phyloP scores from a whole-genome alignment of 2,797 vertebrate species.

The Psittacula derbiana region DNA sequence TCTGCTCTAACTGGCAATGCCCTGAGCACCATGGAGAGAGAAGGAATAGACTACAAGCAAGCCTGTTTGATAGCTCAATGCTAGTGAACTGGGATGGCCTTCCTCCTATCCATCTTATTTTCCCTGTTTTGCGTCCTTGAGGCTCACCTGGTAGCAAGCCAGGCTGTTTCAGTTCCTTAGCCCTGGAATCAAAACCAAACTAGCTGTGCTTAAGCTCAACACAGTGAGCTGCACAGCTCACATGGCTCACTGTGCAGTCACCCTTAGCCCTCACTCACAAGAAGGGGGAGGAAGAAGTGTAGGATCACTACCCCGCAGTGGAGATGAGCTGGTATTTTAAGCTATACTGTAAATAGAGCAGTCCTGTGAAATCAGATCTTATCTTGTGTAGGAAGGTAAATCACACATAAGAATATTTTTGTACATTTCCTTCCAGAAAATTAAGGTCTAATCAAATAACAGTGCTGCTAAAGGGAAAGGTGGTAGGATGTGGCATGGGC shows the following conservation, averaged over 20 bases:
- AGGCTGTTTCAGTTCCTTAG: background rate
- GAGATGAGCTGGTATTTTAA: background rate
- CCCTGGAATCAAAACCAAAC: background rate
- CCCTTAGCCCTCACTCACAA: background rate
- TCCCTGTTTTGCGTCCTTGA: background rate
- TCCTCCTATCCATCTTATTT: background rate
- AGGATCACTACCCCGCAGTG: background rate
- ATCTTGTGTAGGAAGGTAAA: background rate
- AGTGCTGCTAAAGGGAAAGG: background rate
- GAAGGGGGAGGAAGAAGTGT: background rate
- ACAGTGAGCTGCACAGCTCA: background rate
- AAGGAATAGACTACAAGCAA: background rate
- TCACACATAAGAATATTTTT: background rate
- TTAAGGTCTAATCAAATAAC: background rate
- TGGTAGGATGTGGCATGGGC: accelerated
- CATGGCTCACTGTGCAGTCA: background rate
- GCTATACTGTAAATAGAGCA: background rate
- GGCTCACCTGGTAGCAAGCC: background rate
- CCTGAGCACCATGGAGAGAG: accelerated
- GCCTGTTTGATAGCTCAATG: background rate
- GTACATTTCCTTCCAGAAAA: background rate
- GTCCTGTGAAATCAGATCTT: background rate
- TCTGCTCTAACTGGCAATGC: background rate
- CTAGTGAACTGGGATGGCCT: background rate
- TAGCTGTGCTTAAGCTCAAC: background rate